Base-by-base conservation (phyloP, 2,797 vertebrate species). In the Acanthurus lineatus region DNA sequence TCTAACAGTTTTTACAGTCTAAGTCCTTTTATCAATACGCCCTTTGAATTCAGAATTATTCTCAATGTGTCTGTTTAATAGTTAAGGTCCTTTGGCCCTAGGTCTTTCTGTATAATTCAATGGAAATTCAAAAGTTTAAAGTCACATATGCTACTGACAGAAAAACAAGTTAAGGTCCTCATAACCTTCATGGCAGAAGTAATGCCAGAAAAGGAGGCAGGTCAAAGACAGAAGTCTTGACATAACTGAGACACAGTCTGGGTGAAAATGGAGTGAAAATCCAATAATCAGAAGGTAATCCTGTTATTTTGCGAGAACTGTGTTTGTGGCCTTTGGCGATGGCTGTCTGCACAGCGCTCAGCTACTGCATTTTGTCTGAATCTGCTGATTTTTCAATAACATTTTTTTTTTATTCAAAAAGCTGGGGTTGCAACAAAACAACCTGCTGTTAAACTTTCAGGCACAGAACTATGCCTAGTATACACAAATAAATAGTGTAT, bases 261-360 rank as follows among this genome's bases (percentile, higher is more conserved):
- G 51, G 52, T 25, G 66, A 63, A 71, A 69, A 73, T 48, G 12
- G 25, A 32, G 7, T 51, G n/a, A 32, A 73, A 42, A 35, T 77
- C 58, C 42, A 74, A 75, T 85, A 74, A 86, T 63, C 68, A 51
- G 77, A 78, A 51, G 53, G 49, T 79, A 77, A 79, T 88, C 78
- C 68, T 80, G 38, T 79, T 83, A 83, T 77, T 70, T 68, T 64
- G 57, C 54, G 73, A 42, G 60, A 63, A 75, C 25, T 54, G 65
- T 63, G 42, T 63, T 67, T 17, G 60, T 35, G 62, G 53, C 77
- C 47, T 65, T 35, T 4, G 59, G 78, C 61, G 47, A 57, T 38
- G 56, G 19, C 61, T 71, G 64, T 67, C 59, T 83, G 52, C 14
- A 25, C 48, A 6, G 1, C 4, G 40, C 68, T 63, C 47, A 40